These are phyloP conservation scores for Anaspis maculata DNA, from an alignment of 2,888 invertebrate species.

Conservation along the genomic window DNA sequence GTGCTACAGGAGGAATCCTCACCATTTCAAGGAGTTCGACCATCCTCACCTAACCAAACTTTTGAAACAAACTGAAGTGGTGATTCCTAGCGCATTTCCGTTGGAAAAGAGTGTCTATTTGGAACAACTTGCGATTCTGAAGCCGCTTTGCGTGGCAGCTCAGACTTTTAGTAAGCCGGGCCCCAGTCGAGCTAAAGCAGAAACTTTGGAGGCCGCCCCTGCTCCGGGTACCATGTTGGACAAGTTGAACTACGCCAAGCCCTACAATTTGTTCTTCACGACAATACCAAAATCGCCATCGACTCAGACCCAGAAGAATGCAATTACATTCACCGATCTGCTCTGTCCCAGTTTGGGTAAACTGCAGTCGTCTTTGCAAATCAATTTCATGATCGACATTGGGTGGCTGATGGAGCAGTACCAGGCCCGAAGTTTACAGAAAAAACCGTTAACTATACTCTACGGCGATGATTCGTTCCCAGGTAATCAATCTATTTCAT, in stretches of 20 bases:
- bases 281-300: constrained; percentile 55
- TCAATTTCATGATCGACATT: constrained; percentile 89
- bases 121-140: constrained; percentile 54
- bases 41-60: constrained; percentile 68
- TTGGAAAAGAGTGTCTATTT: constrained; percentile 47
- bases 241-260: constrained; percentile 55
- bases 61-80: constrained; percentile 44
- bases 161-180: too few relatives aligned
- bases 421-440: constrained; percentile 52
- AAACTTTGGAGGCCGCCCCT: constrained; percentile 1
- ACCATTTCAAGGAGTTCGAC: constrained; percentile 71
- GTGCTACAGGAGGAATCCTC: constrained; percentile 78
- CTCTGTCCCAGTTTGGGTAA: constrained; percentile 69
- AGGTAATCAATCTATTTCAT: too few relatives aligned
- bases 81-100: constrained; percentile 49
- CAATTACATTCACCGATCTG: constrained; percentile 48
- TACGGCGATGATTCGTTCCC: constrained; percentile 60
- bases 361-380: constrained; percentile 65
- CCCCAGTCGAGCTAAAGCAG: constrained; percentile 1
- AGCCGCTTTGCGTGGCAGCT: constrained; percentile 21
- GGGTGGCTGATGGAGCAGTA: constrained; percentile 86
- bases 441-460: constrained; percentile 54
- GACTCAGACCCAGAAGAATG: constrained; percentile 57
- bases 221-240: constrained; percentile 4
- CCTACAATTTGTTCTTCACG: constrained; percentile 69